These are phyloP conservation scores for Galeruca laticollis DNA, from an alignment of 2,888 invertebrate species.

Conservation along the genomic window DNA sequence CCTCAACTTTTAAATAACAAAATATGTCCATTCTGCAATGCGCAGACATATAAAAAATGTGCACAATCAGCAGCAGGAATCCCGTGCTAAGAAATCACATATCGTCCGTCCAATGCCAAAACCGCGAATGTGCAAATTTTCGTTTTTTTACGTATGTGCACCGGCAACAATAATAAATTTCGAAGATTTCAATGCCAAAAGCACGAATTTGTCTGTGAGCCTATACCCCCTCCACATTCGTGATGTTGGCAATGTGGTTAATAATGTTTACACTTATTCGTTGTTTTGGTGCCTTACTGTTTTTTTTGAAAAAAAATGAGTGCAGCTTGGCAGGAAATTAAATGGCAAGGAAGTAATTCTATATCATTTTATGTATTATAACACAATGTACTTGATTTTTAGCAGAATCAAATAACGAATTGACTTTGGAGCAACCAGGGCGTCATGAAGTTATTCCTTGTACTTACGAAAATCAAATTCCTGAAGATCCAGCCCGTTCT, in stretches of 20 bases:
- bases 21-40: too few species aligned
- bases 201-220: too few species aligned
- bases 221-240: not conserved
- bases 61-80: too few species aligned
- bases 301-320: constrained; percentile 21
- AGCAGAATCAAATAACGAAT: constrained; percentile 19
- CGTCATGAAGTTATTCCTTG: too few species aligned
- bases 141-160: constrained; percentile 11
- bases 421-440: not conserved
- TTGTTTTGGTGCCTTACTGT: not conserved
- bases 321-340: constrained; percentile 26
- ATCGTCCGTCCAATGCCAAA: too few species aligned
- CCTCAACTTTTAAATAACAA: too few species aligned
- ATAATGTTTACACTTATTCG: too few species aligned
- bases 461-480: too few species aligned
- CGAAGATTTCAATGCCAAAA: constrained; percentile 3
- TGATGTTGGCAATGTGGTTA: too few species aligned
- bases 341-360: not conserved
- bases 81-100: too few species aligned
- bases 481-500: too few species aligned
- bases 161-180: constrained; percentile 10
- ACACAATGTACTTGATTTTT: constrained; percentile 11
- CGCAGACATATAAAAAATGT: too few species aligned
- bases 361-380: not conserved
- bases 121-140: constrained; percentile 16